Conservation (phyloP, 2,888 invertebrate genomes). For the Amphiduros pacificus region DNA sequence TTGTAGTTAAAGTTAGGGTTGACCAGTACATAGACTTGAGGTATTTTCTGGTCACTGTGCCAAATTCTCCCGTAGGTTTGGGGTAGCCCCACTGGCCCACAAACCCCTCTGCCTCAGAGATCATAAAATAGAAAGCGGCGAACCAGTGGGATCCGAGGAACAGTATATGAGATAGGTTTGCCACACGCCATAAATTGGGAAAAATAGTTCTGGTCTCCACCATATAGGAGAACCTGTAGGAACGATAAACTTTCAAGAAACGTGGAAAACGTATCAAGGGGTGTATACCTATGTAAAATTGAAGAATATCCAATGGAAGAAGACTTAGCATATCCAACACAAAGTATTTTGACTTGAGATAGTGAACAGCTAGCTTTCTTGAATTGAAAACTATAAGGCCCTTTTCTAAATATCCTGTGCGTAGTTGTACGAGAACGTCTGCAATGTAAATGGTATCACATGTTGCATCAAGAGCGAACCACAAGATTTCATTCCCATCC, state of each 20-base stretch:
- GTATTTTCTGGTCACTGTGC: constrained; percentile 88
- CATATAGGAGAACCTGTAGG: constrained; percentile 85
- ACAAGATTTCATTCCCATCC: constrained; percentile 38
- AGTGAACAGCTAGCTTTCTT: constrained; percentile 85
- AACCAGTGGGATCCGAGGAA: constrained; percentile 96
- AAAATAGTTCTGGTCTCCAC: constrained; percentile 94
- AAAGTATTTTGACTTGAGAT: constrained; percentile 81
- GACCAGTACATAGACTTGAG: constrained; percentile 96
- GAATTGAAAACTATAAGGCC: constrained; percentile 93
- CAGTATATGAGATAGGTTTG: constrained; percentile 91
- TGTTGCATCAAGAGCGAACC: constrained; percentile 69
- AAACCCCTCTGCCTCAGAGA: constrained; percentile 71
- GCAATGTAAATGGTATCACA: constrained; percentile 85
- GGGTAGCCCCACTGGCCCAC: constrained; percentile 64
- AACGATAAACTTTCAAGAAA: constrained; percentile 73
- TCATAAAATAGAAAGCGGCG: constrained; percentile 93
- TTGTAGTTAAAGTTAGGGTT: constrained; percentile 90
- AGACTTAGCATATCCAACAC: constrained; percentile 81
- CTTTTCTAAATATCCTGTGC: constrained; percentile 93
- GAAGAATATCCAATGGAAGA: constrained; percentile 83
- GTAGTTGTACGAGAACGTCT: constrained; percentile 87
- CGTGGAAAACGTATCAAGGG: constrained; percentile 75
- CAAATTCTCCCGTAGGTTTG: constrained; percentile 70
- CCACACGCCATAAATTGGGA: constrained; percentile 93
- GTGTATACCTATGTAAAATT: constrained; percentile 70